Percentiles rank a stretch among this genome's conserved stretches.
Conservation (phyloP, 2,888 invertebrate genomes). For the Caenorhabditis afra region DNA sequence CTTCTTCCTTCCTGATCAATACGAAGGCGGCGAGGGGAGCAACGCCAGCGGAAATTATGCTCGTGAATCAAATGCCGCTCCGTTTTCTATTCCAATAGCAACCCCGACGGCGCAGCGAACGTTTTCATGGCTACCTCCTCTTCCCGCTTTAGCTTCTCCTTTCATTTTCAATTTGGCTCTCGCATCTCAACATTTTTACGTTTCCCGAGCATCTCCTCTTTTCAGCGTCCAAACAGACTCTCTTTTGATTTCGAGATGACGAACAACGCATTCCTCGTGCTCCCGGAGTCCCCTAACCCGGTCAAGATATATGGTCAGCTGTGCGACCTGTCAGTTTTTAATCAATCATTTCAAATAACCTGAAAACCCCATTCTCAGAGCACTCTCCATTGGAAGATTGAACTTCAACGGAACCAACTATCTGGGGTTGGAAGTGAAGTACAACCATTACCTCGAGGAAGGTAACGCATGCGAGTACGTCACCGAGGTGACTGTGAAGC, state of each 20-base stretch:
- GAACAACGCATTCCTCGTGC: neutral
- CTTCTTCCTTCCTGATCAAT: slow-evolving; percentile 7
- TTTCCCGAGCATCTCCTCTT: slow-evolving; percentile 7
- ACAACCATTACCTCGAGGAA: slow-evolving; percentile 16
- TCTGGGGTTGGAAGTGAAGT: slow-evolving; percentile 22
- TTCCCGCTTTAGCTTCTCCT: neutral
- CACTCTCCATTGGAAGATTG: slow-evolving; percentile 15
- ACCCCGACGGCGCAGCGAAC: slow-evolving; percentile 5
- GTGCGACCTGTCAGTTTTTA: neutral
- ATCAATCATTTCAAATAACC: too few relatives aligned
- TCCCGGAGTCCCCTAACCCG: too few relatives aligned
- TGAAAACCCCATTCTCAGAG: slow-evolving; percentile 15
- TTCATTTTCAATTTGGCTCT: slow-evolving; percentile 23
- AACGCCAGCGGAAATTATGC: slow-evolving; percentile 15
- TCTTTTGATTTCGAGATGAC: neutral
- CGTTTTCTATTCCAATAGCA: slow-evolving; percentile 4
- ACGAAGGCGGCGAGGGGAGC: slow-evolving; percentile 6
- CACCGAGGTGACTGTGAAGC: slow-evolving; percentile 18
- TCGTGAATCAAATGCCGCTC: slow-evolving; percentile 18
- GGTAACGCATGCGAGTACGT: slow-evolving; percentile 16
- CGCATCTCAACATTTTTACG: neutral
- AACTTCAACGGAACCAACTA: slow-evolving; percentile 26
- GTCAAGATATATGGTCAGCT: too few relatives aligned
- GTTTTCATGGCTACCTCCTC: slow-evolving; percentile 5
- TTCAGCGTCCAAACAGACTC: too few relatives aligned